Conservation (phyloP, 2,113 vertebrate species). For the Panthera uncia region DNA sequence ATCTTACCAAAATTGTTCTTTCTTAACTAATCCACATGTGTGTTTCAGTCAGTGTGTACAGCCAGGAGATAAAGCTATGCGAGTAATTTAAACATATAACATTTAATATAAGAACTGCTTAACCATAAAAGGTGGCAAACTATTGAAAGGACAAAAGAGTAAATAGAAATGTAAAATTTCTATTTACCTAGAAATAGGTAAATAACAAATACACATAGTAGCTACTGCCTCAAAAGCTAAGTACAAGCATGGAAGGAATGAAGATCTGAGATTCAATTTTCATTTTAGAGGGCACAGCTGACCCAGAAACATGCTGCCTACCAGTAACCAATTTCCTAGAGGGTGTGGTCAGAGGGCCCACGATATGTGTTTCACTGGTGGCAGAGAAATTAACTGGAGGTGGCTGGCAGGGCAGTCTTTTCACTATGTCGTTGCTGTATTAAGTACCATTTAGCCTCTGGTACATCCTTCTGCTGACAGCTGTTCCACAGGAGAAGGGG, state of each 20-base stretch:
- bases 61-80: background rate
- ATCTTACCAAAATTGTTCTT: background rate
- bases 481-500: background rate
- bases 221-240: background rate
- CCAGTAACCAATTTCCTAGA: background rate
- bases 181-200: background rate
- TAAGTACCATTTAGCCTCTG: background rate
- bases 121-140: background rate
- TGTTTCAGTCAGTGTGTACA: background rate
- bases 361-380: background rate
- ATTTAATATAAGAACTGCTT: background rate
- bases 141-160: background rate
- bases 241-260: background rate
- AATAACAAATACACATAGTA: background rate
- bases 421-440: rapidly evolving
- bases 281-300: background rate
- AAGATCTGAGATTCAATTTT: background rate
- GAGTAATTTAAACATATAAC: background rate
- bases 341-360: background rate
- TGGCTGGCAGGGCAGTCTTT: background rate
- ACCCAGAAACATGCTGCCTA: rapidly evolving
- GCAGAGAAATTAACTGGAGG: too few species aligned
- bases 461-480: background rate
- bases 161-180: too few species aligned
- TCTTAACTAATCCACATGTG: background rate